Evolutionary conservation across 2,888 invertebrate species (phyloP).

Genomic region (Emmelina monodactyla): DNA sequence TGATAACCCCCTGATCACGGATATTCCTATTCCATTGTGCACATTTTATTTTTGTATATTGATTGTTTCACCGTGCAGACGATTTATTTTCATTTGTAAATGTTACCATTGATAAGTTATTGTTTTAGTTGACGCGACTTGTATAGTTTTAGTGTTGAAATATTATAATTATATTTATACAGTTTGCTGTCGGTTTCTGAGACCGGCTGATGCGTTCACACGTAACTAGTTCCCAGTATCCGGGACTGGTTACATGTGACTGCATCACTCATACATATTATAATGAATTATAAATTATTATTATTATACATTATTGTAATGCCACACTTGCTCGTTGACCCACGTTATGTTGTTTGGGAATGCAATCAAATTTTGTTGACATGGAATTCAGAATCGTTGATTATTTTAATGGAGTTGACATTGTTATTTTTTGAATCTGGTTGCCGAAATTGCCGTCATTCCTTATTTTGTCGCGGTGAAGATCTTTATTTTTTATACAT

Average conservation of each 20-base stretch:
- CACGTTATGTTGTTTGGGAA: too few relatives aligned
- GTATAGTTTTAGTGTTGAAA: constrained; percentile 15
- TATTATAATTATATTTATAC: constrained; percentile 13
- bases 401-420: too few relatives aligned
- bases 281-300: too few relatives aligned
- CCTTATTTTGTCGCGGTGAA: constrained; percentile 51
- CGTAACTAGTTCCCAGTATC: too few relatives aligned
- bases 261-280: too few relatives aligned
- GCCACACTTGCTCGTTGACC: too few relatives aligned
- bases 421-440: constrained; percentile 24
- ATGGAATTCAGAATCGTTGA: too few relatives aligned
- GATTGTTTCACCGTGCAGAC: constrained; percentile 34
- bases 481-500: constrained; percentile 65
- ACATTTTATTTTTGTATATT: constrained; percentile 23
- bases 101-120: constrained; percentile 64
- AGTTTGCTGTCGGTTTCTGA: too few relatives aligned
- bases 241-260: too few relatives aligned
- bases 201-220: too few relatives aligned
- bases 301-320: too few relatives aligned
- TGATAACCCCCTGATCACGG: constrained; percentile 58
- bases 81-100: constrained; percentile 52
- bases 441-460: constrained; percentile 42
- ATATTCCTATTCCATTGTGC: constrained; percentile 34
- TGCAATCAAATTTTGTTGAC: too few relatives aligned
- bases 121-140: constrained; percentile 29